A percentile compares a stretch with the other conserved stretches of the same genome.
Evolutionary conservation across 1,140 invertebrate genomes (phyloP).

Genomic region (Drosophila neocordata): DNA sequence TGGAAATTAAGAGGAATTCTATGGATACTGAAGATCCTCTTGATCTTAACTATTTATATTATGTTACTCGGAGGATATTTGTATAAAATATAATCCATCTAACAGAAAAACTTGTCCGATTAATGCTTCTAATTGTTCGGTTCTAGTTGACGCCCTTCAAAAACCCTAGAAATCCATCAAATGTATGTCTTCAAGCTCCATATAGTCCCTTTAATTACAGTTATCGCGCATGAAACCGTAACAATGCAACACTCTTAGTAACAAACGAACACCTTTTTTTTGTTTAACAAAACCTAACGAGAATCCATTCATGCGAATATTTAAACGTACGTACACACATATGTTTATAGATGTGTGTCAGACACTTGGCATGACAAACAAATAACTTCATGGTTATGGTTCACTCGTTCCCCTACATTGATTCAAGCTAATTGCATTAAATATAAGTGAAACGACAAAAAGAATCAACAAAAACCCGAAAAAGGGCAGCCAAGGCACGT

Average conservation of each 20-base stretch:
- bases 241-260: slow-evolving; percentile 31
- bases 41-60: background rate
- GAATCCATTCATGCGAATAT: background rate
- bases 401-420: slow-evolving; percentile 52
- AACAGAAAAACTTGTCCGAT: too few relatives aligned
- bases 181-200: background rate
- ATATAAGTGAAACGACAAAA: slow-evolving; percentile 15
- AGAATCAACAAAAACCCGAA: slow-evolving; percentile 28
- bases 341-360: slow-evolving; percentile 1
- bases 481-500: slow-evolving; percentile 38
- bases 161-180: too few relatives aligned
- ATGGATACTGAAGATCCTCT: too few relatives aligned
- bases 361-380: slow-evolving; percentile 30
- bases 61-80: too few relatives aligned
- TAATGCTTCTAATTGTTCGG: too few relatives aligned
- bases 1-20: too few relatives aligned
- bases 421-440: slow-evolving; percentile 73
- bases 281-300: slow-evolving; percentile 4
- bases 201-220: slow-evolving; percentile 25
- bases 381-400: slow-evolving; percentile 46
- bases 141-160: too few relatives aligned
- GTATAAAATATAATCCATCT: too few relatives aligned
- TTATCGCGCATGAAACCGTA: slow-evolving; percentile 17
- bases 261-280: slow-evolving; percentile 20
- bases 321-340: background rate